Base-by-base conservation (phyloP, 2,888 invertebrate genomes). In the Heliconius hortense region DNA sequence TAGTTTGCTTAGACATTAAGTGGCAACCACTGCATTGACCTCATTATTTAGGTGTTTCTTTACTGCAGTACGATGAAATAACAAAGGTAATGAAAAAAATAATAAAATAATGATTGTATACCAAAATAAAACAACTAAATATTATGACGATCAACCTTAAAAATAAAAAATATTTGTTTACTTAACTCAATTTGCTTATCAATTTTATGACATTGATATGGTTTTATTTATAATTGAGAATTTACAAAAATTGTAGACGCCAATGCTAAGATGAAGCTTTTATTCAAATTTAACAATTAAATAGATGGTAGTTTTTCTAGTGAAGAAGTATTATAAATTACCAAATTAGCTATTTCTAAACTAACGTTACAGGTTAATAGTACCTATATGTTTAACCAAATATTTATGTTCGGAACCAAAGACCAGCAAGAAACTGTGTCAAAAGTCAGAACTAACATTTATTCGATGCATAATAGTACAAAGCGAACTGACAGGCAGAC, bases 21-120 rank as follows among this genome's bases (percentile, higher is more conserved):
- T 88, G 88, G 90, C 89, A 91, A 91, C 87, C 85, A 88, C 91
- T 93, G 94, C 93, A 93, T 90, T 93, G 94, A 88, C 93, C 92
- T 92, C 90, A 89, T 90, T 92, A 90, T 89, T 90, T 88, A 91
- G 90, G 87, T 87, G 86, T 89, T 90, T 84, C 87, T 88, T 88
- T 83, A 82, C 82, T 87, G 88, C 88, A 86, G 80, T 82, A 81
- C 81, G 82, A 80, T 78, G 79, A 79, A 77, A 79, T 78, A 76
- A 68, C 60, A 60, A 59, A 60, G 28, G 74, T 35, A 35, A 15
- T 35, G 43, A 60, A 28, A n/a, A 39, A 4, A 59, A 39, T 4
- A 26, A 60, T 60, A 39, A 48, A 60, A 71, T 26, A 39, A 70
- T 35, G n/a, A 24, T 18, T 18, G 11, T 66, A 11, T 66, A 39